Conservation (phyloP, 2,797 vertebrate species). For the Rallus crepitans region DNA sequence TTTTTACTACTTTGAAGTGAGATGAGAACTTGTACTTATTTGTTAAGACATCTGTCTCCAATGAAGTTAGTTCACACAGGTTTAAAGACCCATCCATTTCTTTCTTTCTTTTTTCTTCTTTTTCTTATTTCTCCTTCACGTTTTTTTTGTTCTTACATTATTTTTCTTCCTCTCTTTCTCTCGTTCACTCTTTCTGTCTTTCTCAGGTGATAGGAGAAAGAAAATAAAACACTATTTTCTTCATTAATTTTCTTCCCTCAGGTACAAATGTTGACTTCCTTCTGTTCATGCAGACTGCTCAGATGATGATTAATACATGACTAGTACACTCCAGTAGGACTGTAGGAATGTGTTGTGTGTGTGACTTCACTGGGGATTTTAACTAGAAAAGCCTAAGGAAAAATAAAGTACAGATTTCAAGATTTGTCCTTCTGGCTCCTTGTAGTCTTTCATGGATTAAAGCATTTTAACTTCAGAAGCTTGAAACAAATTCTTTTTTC, state of each 20-base stretch:
- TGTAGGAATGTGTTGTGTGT: background rate
- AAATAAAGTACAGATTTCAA: background rate
- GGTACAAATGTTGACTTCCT: background rate
- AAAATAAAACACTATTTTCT: background rate
- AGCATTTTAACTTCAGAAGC: background rate
- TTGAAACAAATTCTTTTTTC: background rate
- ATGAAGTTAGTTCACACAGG: background rate
- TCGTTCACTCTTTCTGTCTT: background rate
- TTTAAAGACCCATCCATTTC: background rate
- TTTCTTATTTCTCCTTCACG: background rate
- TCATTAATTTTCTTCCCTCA: background rate
- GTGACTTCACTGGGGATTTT: background rate
- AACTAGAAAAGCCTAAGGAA: slow-evolving; percentile 6
- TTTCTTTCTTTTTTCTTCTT: background rate
- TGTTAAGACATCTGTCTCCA: background rate
- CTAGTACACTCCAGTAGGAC: background rate
- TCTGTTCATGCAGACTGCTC: background rate
- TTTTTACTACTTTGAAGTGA: slow-evolving; percentile 11
- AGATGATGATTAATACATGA: background rate
- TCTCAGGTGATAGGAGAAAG: background rate
- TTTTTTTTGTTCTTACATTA: background rate
- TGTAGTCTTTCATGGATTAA: background rate
- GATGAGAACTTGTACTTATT: background rate
- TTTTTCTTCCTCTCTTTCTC: accelerated
- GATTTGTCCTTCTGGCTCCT: background rate